A percentile compares a stretch with the other conserved stretches of the same genome.
phyloP scores from a whole-genome alignment of 2,888 invertebrate species.

The Apamea monoglypha region DNA sequence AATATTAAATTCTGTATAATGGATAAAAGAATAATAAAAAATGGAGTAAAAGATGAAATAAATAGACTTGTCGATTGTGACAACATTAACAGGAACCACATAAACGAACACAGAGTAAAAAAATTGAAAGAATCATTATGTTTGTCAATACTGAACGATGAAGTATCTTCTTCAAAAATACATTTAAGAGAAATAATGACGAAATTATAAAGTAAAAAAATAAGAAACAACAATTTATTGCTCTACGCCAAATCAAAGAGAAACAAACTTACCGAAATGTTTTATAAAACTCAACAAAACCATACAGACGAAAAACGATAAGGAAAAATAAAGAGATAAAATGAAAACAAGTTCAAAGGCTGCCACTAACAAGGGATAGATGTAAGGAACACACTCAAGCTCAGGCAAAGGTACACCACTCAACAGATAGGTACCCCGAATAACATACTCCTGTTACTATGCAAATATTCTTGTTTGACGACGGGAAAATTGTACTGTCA shows the following conservation, averaged over 20 bases:
- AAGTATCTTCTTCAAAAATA: not conserved
- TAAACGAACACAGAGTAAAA: not conserved
- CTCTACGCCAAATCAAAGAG: not conserved
- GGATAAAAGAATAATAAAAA: not conserved
- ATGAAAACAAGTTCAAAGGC: conserved; percentile 49
- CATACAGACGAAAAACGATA: conserved; percentile 7
- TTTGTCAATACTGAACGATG: not conserved
- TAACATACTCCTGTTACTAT: conserved; percentile 46
- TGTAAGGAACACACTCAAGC: conserved; percentile 40
- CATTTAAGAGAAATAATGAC: not conserved
- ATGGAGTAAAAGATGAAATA: not conserved
- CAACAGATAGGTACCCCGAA: conserved; percentile 34
- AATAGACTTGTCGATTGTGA: not conserved
- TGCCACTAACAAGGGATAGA: conserved; percentile 53
- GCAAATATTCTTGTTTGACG: conserved; percentile 56
- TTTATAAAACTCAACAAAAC: conserved; percentile 8
- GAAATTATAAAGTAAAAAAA: not conserved
- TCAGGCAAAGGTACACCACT: conserved; percentile 43
- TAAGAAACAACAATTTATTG: not conserved
- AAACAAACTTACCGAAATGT: not conserved
- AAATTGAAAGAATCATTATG: not conserved
- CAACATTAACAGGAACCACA: not conserved
- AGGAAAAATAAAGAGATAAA: conserved; percentile 25
- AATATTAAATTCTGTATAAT: conserved; percentile 1
- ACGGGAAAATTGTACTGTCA: conserved; percentile 37